phyloP scores from a whole-genome alignment of 30 jellyfish, hydroid and myxozoan species.

The Nemopilema nomurai region DNA sequence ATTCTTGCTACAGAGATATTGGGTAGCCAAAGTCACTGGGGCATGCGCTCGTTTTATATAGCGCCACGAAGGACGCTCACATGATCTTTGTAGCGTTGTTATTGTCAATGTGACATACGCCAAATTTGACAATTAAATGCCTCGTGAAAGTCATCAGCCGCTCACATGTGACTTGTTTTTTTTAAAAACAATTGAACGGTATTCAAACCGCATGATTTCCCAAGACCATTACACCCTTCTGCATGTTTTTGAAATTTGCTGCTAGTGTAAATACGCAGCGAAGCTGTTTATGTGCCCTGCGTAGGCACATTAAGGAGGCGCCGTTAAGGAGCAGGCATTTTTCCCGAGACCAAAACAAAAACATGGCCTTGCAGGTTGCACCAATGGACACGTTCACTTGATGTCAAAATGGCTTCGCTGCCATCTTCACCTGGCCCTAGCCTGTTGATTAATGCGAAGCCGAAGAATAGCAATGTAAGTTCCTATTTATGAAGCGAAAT shows the following conservation, averaged over 20 bases:
- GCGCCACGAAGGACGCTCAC: not conserved
- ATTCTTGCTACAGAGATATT: too few species aligned
- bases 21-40: too few species aligned
- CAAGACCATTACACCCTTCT: not conserved
- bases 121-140: not conserved
- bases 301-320: not conserved
- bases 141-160: not conserved
- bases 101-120: not conserved
- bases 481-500: not conserved
- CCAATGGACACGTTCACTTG: not conserved
- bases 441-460: not conserved
- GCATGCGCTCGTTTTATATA: not conserved
- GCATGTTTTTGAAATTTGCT: too few species aligned
- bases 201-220: not conserved
- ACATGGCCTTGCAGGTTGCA: not conserved
- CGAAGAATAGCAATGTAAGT: not conserved
- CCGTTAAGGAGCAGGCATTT: not conserved
- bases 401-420: not conserved
- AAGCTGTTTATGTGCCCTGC: not conserved
- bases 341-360: not conserved
- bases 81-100: not conserved
- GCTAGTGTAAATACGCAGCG: too few species aligned
- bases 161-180: not conserved
- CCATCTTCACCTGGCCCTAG: not conserved
- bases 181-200: not conserved